phyloP scores from a whole-genome alignment of 2,888 invertebrate genomes.

The Mythimna vitellina region DNA sequence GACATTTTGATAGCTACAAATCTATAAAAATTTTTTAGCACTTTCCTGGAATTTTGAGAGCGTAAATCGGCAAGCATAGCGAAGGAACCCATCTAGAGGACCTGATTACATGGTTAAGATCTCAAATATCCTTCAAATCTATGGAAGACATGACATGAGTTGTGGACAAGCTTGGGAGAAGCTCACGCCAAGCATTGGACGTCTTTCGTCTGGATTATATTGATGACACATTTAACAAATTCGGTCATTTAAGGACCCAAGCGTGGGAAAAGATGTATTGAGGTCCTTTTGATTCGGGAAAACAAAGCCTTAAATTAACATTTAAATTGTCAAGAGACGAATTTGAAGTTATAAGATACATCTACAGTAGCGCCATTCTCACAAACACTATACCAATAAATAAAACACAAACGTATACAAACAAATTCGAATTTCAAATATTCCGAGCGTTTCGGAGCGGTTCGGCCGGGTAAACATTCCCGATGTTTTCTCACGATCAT shows the following conservation, averaged over 20 bases:
- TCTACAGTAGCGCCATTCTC: conserved; percentile 35
- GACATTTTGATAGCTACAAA: not conserved
- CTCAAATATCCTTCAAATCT: not conserved
- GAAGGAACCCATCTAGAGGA: not conserved
- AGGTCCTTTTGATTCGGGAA: not conserved
- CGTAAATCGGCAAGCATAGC: not conserved
- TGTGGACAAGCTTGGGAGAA: not conserved
- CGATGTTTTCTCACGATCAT: conserved; percentile 74
- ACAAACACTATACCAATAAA: conserved; percentile 51
- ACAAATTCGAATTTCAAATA: conserved; percentile 72
- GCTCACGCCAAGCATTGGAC: too few species aligned
- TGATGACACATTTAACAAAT: not conserved
- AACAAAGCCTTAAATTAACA: not conserved
- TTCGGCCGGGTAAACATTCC: conserved; percentile 63
- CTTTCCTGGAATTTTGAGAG: too few species aligned
- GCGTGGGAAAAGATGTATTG: not conserved
- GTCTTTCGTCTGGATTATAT: not conserved
- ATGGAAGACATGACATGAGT: not conserved
- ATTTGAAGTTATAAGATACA: not conserved
- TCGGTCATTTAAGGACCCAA: not conserved
- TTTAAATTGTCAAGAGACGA: not conserved
- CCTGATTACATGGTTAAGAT: not conserved
- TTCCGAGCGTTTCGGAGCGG: conserved; percentile 62
- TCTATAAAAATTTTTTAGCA: not conserved
- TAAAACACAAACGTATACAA: conserved; percentile 52